phyloP scores from a whole-genome alignment of 2,797 vertebrate species.

The Pseudochirops cupreus region DNA sequence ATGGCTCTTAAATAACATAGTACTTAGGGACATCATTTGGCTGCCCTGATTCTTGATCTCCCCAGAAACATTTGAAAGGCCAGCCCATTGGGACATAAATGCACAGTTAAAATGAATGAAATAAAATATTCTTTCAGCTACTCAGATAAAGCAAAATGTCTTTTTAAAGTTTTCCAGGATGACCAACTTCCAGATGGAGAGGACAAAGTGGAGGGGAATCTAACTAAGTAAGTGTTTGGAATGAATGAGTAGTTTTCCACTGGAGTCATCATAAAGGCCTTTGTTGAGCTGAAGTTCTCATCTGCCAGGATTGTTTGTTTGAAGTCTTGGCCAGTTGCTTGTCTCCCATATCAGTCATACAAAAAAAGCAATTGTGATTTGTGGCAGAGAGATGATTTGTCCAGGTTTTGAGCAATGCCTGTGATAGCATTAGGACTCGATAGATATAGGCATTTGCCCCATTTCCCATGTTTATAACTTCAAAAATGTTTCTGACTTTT shows the following conservation, averaged over 20 bases:
- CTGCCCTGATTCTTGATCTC: constrained; percentile 54
- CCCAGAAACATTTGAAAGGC: constrained; percentile 59
- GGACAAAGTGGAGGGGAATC: neutral
- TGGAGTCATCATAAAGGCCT: neutral
- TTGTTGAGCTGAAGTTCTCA: neutral
- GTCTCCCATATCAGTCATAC: neutral
- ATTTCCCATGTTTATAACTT: neutral
- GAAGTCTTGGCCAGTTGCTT: constrained; percentile 3
- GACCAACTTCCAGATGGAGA: constrained; percentile 24
- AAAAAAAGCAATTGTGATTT: neutral
- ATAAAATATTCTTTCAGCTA: constrained; percentile 43
- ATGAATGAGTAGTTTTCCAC: constrained; percentile 14
- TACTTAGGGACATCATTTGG: constrained; percentile 54
- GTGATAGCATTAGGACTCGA: neutral
- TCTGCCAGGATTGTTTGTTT: neutral
- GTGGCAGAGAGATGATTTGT: constrained; percentile 41
- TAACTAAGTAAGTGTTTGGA: constrained; percentile 39
- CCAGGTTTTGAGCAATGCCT: neutral
- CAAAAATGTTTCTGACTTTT: neutral
- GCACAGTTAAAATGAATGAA: constrained; percentile 48
- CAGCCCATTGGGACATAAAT: constrained; percentile 54
- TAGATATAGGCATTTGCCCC: neutral
- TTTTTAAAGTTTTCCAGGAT: constrained; percentile 47
- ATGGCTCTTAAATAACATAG: constrained; percentile 53
- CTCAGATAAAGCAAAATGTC: constrained; percentile 43